Conservation (phyloP, 2,113 vertebrate genomes). For the Hymenochirus boettgeri region DNA sequence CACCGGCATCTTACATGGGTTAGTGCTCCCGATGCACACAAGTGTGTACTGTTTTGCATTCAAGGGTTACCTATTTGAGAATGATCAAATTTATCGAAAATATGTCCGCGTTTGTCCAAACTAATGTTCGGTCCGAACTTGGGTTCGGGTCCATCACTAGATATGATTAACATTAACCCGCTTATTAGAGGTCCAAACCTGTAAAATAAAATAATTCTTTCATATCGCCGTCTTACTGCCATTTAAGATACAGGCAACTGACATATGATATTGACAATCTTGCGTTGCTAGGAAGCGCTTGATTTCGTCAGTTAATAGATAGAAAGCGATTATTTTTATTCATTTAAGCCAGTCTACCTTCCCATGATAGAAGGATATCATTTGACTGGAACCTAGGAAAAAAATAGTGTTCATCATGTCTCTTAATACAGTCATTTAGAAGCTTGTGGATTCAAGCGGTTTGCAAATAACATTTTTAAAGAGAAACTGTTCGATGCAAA, state of each 20-base stretch:
- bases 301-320: neutral
- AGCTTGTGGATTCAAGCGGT: conserved; percentile 2
- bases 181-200: neutral
- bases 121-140: too few species aligned
- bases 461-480: conserved; percentile 12
- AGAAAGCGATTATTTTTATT: conserved; percentile 2
- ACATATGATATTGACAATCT: neutral
- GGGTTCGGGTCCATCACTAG: too few species aligned
- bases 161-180: too few species aligned
- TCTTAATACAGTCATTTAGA: neutral
- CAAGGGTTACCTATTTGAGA: too few species aligned
- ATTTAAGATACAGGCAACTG: neutral
- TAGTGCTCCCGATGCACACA: too few species aligned
- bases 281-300: neutral
- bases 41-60: too few species aligned
- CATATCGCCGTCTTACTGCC: neutral
- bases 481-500: neutral
- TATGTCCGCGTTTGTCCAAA: too few species aligned
- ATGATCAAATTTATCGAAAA: too few species aligned
- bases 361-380: neutral
- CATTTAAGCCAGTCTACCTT: neutral
- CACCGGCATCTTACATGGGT: too few species aligned
- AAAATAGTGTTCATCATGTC: conserved; percentile 7
- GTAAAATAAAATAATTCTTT: too few species aligned
- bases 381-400: neutral